phyloP scores from a whole-genome alignment of 1,140 invertebrate genomes.

The Drosophila pruinosa region DNA sequence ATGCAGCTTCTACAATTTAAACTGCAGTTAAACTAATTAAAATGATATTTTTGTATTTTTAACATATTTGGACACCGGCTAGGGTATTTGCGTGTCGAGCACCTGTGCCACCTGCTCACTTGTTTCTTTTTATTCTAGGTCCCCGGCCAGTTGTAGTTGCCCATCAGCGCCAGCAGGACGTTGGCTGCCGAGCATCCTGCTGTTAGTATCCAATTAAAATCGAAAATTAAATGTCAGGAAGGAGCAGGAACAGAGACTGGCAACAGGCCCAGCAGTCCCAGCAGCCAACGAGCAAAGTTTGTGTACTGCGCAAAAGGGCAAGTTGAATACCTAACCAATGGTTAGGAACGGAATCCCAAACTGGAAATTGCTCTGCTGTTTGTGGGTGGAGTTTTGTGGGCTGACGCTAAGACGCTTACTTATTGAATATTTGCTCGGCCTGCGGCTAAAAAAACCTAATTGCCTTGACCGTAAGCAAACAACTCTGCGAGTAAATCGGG shows the following conservation, averaged over 20 bases:
- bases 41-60: neutral
- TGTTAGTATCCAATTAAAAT: constrained; percentile 82
- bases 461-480: constrained; percentile 78
- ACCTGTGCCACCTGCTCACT: neutral
- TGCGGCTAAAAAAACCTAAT: constrained; percentile 73
- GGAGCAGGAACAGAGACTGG: constrained; percentile 27
- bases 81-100: neutral
- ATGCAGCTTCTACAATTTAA: too few relatives aligned
- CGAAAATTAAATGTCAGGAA: constrained; percentile 80
- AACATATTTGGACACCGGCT: neutral
- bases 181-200: constrained; percentile 66
- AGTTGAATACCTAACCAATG: neutral
- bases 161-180: constrained; percentile 50
- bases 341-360: neutral
- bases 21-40: too few relatives aligned
- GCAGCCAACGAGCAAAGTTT: neutral
- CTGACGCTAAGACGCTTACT: constrained; percentile 69
- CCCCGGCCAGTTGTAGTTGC: constrained; percentile 41
- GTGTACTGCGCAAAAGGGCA: neutral
- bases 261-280: constrained; percentile 2
- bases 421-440: constrained; percentile 73
- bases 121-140: constrained; percentile 41
- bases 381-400: neutral
- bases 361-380: neutral
- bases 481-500: constrained; percentile 4